Conservation (phyloP, 2,797 vertebrate species). For the Lagocephalus sceleratus region DNA sequence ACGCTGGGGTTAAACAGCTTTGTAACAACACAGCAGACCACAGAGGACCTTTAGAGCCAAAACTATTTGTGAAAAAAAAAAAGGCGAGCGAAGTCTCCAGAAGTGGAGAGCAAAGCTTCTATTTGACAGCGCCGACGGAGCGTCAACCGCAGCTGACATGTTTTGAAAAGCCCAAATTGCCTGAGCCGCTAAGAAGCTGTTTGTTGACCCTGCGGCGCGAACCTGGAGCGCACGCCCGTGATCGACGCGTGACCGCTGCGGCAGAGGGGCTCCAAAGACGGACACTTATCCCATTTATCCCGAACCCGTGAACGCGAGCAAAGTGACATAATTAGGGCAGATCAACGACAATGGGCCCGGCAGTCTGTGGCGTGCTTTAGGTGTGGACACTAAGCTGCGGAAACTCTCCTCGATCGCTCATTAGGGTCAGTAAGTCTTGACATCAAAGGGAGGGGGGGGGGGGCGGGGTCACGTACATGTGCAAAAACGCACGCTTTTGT, state of each 20-base stretch:
- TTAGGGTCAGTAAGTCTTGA: slow-evolving; percentile 55
- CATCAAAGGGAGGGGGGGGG: slow-evolving; percentile 58
- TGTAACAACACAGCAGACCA: not conserved
- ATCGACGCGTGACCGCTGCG: slow-evolving; percentile 60
- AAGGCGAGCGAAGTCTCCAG: slow-evolving; percentile 20
- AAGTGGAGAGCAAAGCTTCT: slow-evolving; percentile 47
- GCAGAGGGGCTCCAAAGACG: slow-evolving; percentile 52
- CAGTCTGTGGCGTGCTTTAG: slow-evolving; percentile 45
- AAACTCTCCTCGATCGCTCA: slow-evolving; percentile 59
- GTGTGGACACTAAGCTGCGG: slow-evolving; percentile 66
- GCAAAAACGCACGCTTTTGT: slow-evolving; percentile 34
- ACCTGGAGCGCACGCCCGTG: slow-evolving; percentile 50
- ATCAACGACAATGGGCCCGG: slow-evolving; percentile 38
- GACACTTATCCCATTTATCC: slow-evolving; percentile 66
- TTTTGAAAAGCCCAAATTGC: slow-evolving; percentile 71
- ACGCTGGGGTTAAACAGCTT: slow-evolving; percentile 3
- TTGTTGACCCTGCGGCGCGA: slow-evolving; percentile 65
- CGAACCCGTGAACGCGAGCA: slow-evolving; percentile 29
- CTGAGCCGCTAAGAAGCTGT: slow-evolving; percentile 65
- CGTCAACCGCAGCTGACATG: slow-evolving; percentile 62
- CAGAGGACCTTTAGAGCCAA: slow-evolving; percentile 9
- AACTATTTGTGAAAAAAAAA: slow-evolving; percentile 26
- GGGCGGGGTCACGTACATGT: slow-evolving; percentile 22
- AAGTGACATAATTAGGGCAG: slow-evolving; percentile 62
- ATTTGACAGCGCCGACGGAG: slow-evolving; percentile 56